These are phyloP conservation scores for Ariolimax columbianus DNA, from an alignment of 2,888 invertebrate genomes.

Conservation along the genomic window DNA sequence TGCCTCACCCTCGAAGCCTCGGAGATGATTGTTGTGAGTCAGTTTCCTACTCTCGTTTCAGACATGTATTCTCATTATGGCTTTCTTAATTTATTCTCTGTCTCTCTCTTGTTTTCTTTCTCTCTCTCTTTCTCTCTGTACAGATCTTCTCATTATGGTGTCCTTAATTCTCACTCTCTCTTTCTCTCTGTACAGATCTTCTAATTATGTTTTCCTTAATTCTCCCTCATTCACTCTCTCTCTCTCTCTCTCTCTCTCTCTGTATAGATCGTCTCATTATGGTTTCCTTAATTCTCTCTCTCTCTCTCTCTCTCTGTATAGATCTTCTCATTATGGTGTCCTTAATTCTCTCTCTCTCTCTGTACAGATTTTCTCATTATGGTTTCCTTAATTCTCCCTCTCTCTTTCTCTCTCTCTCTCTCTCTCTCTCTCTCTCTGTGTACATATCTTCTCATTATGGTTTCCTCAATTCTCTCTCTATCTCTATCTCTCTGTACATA, in stretches of 20 bases:
- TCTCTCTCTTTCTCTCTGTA: not conserved
- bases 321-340: too few species aligned
- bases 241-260: too few species aligned
- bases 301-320: too few species aligned
- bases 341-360: too few species aligned
- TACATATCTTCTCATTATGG: not conserved
- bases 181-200: not conserved
- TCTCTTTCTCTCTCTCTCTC: not conserved
- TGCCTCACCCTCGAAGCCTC: conserved; percentile 91
- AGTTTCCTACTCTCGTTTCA: not conserved
- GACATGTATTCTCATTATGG: not conserved
- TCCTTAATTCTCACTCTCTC: not conserved
- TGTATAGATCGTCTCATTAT: too few species aligned
- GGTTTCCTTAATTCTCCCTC: not conserved
- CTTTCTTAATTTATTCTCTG: not conserved
- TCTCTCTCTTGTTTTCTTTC: not conserved
- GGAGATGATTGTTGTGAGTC: conserved; percentile 91
- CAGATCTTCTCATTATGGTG: not conserved
- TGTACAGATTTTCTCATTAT: too few species aligned
- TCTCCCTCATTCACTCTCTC: too few species aligned
- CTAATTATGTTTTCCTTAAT: too few species aligned
- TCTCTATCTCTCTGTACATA: too few species aligned
- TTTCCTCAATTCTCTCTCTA: too few species aligned
- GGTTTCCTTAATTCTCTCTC: too few species aligned
- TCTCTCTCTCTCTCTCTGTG: conserved; percentile 10